Conservation (phyloP, 1,140 invertebrate species). For the Drosophila sechellia region DNA sequence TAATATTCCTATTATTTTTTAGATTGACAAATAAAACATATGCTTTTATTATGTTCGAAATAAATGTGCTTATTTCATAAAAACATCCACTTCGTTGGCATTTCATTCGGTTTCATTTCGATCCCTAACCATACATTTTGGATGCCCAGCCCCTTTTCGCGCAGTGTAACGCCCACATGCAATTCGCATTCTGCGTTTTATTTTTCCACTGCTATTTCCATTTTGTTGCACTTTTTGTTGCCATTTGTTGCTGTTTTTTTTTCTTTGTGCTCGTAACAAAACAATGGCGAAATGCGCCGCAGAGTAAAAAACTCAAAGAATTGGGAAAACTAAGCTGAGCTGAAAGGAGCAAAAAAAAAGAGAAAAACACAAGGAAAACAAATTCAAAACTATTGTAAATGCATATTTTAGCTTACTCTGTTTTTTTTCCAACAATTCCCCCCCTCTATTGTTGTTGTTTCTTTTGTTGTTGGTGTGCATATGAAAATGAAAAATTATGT, state of each 20-base stretch:
- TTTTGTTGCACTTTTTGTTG: conserved; percentile 31
- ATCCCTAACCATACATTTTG: neutral
- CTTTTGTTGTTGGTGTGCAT: conserved; percentile 55
- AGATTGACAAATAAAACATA: no score
- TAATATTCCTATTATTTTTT: neutral
- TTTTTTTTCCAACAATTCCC: conserved; percentile 4
- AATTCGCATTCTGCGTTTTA: conserved; percentile 43
- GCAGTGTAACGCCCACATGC: conserved; percentile 24
- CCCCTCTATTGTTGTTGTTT: conserved; percentile 18
- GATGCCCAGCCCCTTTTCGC: neutral
- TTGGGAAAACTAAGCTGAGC: conserved; percentile 19
- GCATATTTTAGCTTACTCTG: conserved; percentile 51
- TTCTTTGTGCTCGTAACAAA: conserved; percentile 67
- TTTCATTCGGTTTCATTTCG: neutral
- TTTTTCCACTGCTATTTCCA: conserved; percentile 10
- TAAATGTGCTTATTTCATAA: neutral
- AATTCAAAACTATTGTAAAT: conserved; percentile 77
- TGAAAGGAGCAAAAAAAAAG: neutral
- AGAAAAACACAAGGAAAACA: conserved; percentile 27
- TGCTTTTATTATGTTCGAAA: neutral
- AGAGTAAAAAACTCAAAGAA: conserved; percentile 41
- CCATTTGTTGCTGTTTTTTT: conserved; percentile 68
- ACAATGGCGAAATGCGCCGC: conserved; percentile 52
- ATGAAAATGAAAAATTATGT: conserved; percentile 80
- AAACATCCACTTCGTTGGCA: no score